A percentile compares a stretch with the other conserved stretches of the same genome.
These are phyloP conservation scores for Toxostoma redivivum DNA, from an alignment of 2,113 vertebrate species.

Conservation along the genomic window DNA sequence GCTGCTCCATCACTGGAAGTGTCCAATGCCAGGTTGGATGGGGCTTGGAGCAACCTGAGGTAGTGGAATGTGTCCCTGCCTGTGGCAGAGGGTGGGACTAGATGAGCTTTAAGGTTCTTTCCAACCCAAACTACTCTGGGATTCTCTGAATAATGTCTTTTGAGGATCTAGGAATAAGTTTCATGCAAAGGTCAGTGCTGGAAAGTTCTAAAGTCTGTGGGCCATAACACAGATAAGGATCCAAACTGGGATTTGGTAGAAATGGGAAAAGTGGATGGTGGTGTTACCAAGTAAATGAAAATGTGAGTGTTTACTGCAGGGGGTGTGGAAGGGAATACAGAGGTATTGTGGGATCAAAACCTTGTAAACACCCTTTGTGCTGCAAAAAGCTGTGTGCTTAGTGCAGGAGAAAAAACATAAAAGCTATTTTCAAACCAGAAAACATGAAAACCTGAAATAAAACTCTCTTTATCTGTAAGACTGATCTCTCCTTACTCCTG, in stretches of 20 bases:
- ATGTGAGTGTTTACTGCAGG: not conserved
- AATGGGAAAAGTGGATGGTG: not conserved
- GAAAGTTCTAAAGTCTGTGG: not conserved
- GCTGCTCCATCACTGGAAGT: not conserved
- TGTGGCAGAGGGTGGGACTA: rapidly evolving
- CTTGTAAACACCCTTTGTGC: not conserved
- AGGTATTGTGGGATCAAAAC: not conserved
- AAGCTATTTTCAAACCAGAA: not conserved
- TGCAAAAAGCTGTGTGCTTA: not conserved
- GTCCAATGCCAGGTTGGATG: rapidly evolving
- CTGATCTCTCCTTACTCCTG: not conserved
- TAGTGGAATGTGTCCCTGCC: not conserved
- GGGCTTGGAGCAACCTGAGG: not conserved
- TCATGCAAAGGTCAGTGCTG: not conserved
- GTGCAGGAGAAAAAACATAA: not conserved
- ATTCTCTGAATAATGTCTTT: not conserved
- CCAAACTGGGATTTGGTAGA: not conserved
- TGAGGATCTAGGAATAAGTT: not conserved
- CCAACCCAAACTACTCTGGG: not conserved
- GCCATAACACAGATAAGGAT: not conserved
- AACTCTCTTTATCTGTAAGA: not conserved
- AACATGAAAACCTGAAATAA: not conserved
- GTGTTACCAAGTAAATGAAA: not conserved
- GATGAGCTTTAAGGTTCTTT: not conserved
- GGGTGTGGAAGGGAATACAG: not conserved